Evolutionary conservation across 2,113 vertebrate species (phyloP), one percentile per base, ranked within the genome.

Genomic region (Noctilio leporinus): DNA sequence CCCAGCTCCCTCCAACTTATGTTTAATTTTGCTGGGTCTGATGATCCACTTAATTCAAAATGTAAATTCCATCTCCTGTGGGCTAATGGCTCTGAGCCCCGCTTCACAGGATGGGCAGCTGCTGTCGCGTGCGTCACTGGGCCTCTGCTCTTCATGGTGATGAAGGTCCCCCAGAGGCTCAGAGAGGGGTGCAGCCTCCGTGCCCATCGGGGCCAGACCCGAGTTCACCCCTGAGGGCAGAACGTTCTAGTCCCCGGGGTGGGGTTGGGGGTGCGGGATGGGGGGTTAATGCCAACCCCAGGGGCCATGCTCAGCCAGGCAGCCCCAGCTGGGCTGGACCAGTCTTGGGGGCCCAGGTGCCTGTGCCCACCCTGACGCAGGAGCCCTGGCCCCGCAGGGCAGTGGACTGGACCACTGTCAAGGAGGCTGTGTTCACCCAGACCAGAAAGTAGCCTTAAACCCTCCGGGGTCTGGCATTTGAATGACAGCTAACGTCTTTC

Each of bases 21-120:
- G 97, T 96, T 98, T 97, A 82, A 98, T 98, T 97, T 98, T 97
- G 96, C 33, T 84, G 81, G 98, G 98, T 97, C 94, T 97, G 97
- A 97, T 98, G 96, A 96, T 98, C 97, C 28, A 96, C 97, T 98
- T 98, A 96, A 97, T 98, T 98, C 96, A 96, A 96, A 98, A 98
- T 97, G 97, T 97, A 98, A 98, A 98, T 98, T 97, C 78, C 93
- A 73, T 94, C 98, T 97, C 94, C 97, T 83, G 75, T 87, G 86
- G 65, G 97, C 96, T 97, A 96, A 98, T 94, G 95, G 89, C 59
- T 87, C 97, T 51, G 11, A 95, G 97, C 97, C 92, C 96, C 0
- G 5, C 97, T 97, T 96, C 97, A 93, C 95, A 92, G 96, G 96
- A 93, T 47, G 59, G 49, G 81, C 30, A 96, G 94, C 96, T 93